Conservation (phyloP, 2,888 invertebrate species). For the Serrognathus titanus region DNA sequence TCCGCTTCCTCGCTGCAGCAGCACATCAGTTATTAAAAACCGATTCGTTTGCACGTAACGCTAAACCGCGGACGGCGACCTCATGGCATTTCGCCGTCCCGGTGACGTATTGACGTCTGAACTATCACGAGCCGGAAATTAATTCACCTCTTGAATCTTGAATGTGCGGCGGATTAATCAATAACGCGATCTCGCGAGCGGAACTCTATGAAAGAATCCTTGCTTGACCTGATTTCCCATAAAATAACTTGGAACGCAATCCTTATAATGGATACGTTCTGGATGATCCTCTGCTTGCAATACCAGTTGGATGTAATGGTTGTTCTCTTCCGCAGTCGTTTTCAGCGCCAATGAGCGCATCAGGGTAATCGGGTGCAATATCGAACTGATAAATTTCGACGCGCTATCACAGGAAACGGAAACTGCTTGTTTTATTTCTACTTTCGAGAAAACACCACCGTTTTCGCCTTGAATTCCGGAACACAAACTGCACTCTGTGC, state of each 20-base stretch:
- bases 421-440: background rate
- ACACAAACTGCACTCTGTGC: too few species aligned
- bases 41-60: too few species aligned
- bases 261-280: constrained; percentile 22
- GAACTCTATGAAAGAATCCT: too few species aligned
- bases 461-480: too few species aligned
- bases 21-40: too few species aligned
- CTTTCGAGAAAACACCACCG: background rate
- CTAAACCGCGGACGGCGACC: too few species aligned
- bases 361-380: constrained; percentile 22
- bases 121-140: constrained; percentile 17
- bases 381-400: constrained; percentile 18
- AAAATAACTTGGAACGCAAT: background rate
- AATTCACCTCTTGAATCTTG: constrained; percentile 9
- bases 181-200: too few species aligned
- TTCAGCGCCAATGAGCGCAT: constrained; percentile 21
- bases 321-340: constrained; percentile 20
- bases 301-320: constrained; percentile 20
- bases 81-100: too few species aligned
- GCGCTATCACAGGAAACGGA: constrained; percentile 3
- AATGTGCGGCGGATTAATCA: constrained; percentile 3
- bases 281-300: constrained; percentile 20
- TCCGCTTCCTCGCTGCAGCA: too few species aligned
- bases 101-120: constrained; percentile 6
- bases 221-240: too few species aligned